Percentiles rank a stretch among this genome's conserved stretches.
Evolutionary conservation across 2,113 vertebrate genomes (phyloP).

Genomic region (Prinia subflava): DNA sequence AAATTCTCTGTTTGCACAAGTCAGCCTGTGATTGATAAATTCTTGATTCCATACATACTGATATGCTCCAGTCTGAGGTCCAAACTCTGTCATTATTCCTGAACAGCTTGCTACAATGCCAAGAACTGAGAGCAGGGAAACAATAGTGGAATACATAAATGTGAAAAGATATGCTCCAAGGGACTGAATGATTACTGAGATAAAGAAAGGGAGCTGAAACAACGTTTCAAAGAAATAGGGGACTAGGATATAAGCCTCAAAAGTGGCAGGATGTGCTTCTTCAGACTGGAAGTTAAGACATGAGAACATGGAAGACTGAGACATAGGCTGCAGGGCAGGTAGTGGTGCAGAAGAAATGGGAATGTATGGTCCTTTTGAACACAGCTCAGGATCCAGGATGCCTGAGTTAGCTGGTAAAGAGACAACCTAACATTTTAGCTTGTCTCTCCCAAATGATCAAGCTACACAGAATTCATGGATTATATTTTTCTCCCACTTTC

Average conservation of each 20-base stretch:
- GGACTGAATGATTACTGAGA: not conserved
- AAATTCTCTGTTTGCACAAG: not conserved
- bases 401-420: not conserved
- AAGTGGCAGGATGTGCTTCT: not conserved
- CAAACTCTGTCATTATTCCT: not conserved
- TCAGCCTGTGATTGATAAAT: not conserved
- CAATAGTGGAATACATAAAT: not conserved
- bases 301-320: not conserved
- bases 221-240: not conserved
- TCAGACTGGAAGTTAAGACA: not conserved
- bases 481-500: not conserved
- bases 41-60: not conserved
- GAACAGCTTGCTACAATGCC: not conserved
- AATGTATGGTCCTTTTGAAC: not conserved
- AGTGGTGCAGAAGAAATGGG: not conserved
- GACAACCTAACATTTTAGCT: not conserved
- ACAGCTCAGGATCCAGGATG: not conserved
- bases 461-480: not conserved
- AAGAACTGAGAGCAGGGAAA: not conserved
- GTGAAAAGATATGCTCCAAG: not conserved
- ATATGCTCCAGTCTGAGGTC: not conserved
- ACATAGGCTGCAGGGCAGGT: not conserved
- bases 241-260: not conserved
- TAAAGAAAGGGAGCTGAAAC: not conserved
- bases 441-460: not conserved